These are phyloP conservation scores for Drosophila baimaii DNA, from an alignment of 1,140 invertebrate genomes.

Conservation along the genomic window DNA sequence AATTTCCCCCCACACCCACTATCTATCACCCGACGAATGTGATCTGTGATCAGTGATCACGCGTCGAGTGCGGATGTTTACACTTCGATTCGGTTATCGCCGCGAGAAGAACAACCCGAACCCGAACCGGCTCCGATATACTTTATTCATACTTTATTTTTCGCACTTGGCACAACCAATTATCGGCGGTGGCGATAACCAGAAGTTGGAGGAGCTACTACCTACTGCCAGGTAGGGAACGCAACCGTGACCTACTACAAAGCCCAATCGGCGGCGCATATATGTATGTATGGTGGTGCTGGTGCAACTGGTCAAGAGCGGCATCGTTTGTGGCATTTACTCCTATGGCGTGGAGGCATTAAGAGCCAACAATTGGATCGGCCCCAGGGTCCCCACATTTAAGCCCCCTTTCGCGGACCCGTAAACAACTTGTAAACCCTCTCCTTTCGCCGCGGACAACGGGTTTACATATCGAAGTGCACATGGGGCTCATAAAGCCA, in stretches of 20 bases:
- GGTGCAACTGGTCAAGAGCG: constrained; percentile 73
- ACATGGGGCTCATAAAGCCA: neutral
- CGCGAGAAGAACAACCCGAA: constrained; percentile 34
- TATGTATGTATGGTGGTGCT: constrained; percentile 24
- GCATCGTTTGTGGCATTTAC: constrained; percentile 56
- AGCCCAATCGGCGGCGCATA: constrained; percentile 29
- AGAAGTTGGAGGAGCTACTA: constrained; percentile 27
- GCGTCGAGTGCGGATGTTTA: constrained; percentile 49
- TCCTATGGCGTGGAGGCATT: constrained; percentile 33
- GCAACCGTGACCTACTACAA: constrained; percentile 80
- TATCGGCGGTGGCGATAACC: constrained; percentile 44
- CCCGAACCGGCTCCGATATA: neutral
- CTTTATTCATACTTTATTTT: constrained; percentile 4
- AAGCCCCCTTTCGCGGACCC: constrained; percentile 43
- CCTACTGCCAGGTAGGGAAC: too few species aligned
- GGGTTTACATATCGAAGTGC: constrained; percentile 45
- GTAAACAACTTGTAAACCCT: constrained; percentile 62
- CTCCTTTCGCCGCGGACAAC: neutral
- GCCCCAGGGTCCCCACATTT: constrained; percentile 40
- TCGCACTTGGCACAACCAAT: constrained; percentile 50
- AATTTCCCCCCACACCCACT: constrained; percentile 5
- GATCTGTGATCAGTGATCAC: constrained; percentile 42
- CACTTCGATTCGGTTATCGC: constrained; percentile 46
- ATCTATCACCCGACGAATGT: neutral
- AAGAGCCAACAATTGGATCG: constrained; percentile 42